Conservation (phyloP, 2,888 invertebrate genomes). For the Pimpla rufipes region DNA sequence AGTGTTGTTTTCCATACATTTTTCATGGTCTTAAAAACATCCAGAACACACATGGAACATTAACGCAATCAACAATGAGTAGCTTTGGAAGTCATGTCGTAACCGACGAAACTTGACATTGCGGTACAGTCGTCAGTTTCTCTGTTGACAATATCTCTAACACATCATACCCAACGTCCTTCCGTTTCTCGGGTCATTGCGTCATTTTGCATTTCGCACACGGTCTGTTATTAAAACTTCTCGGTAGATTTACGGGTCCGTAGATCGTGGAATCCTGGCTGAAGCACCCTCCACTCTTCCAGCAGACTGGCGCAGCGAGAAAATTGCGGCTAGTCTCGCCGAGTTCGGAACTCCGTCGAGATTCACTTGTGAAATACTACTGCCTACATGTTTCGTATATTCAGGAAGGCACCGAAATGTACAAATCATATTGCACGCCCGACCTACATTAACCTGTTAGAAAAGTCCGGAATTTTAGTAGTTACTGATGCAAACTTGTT, state of each 20-base stretch:
- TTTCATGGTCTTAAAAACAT: neutral
- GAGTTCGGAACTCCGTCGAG: slow-evolving; percentile 32
- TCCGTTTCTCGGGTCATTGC: slow-evolving; percentile 36
- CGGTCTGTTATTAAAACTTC: slow-evolving; percentile 60
- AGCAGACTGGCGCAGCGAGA: slow-evolving; percentile 4
- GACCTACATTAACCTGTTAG: neutral
- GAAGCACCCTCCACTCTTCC: slow-evolving; percentile 3
- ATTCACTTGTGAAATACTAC: slow-evolving; percentile 56
- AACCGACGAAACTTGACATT: neutral
- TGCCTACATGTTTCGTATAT: slow-evolving; percentile 32
- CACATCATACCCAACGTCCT: neutral
- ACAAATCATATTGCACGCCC: slow-evolving; percentile 18
- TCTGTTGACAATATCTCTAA: neutral
- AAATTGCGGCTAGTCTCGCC: slow-evolving; percentile 44
- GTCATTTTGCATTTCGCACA: slow-evolving; percentile 62
- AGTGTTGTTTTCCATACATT: neutral
- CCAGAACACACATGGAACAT: neutral
- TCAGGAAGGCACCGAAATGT: neutral
- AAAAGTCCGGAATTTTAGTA: slow-evolving; percentile 7
- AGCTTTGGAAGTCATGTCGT: neutral
- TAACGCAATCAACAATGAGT: neutral
- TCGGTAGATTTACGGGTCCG: slow-evolving; percentile 52
- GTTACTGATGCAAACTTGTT: slow-evolving; percentile 2
- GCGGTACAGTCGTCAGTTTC: neutral
- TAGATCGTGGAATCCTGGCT: slow-evolving; percentile 50